phyloP scores from a whole-genome alignment of 2,888 invertebrate species.

The Griposia aprilina region DNA sequence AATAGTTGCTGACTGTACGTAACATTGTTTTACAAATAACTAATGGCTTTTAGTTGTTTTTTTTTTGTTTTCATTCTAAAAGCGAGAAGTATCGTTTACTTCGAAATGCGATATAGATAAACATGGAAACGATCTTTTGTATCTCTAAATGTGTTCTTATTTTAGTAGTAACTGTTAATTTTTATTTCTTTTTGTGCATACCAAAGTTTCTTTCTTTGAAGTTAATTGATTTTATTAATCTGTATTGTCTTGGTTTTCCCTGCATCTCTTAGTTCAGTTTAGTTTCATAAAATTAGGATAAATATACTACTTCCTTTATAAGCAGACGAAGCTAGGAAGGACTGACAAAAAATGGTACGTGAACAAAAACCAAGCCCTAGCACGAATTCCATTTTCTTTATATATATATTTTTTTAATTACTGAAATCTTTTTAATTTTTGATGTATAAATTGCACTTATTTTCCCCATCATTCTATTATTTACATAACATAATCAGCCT shows the following conservation, averaged over 20 bases:
- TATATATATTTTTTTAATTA: no score
- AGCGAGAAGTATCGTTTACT: conserved; percentile 21
- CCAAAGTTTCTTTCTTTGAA: conserved; percentile 10
- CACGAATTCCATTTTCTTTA: no score
- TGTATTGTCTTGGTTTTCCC: neutral
- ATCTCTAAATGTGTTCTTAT: conserved; percentile 23
- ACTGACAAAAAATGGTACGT: neutral
- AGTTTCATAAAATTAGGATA: neutral
- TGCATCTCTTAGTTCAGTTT: neutral
- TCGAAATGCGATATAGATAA: conserved; percentile 30
- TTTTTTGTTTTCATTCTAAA: conserved; percentile 32
- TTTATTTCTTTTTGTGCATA: neutral
- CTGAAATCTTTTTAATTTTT: no score
- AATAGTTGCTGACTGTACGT: conserved; percentile 61
- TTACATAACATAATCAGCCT: no score
- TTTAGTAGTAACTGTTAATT: neutral
- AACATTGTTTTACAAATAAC: conserved; percentile 62
- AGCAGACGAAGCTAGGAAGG: neutral
- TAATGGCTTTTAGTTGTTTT: conserved; percentile 60
- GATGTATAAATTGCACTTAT: no score
- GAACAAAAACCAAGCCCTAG: neutral
- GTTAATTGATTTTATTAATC: conserved; percentile 25
- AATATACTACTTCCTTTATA: neutral
- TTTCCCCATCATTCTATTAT: no score
- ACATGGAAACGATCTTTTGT: conserved; percentile 21